Evolutionary conservation across 2,888 invertebrate genomes (phyloP).

Genomic region (Embidobia sp.): DNA sequence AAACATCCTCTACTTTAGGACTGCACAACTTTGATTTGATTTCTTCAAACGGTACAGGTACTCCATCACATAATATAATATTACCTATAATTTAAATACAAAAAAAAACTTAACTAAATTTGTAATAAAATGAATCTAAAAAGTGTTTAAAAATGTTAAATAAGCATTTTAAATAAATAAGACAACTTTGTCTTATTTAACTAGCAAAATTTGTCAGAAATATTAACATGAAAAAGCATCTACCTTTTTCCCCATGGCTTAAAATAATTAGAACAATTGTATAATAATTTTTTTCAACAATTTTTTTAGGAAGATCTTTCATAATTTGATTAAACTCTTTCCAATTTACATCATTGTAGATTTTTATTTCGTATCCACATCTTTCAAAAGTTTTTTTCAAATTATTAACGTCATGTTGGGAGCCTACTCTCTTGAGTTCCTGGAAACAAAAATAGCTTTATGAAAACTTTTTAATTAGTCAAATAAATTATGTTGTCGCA

Average conservation of each 20-base stretch:
- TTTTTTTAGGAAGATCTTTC: not conserved
- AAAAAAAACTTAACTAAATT: too few relatives aligned
- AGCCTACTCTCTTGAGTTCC: not conserved
- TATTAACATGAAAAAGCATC: not conserved
- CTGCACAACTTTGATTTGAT: not conserved
- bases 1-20: not conserved
- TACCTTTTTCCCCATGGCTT: conserved; percentile 19
- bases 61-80: too few relatives aligned
- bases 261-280: not conserved
- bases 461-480: too few relatives aligned
- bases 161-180: too few relatives aligned
- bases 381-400: conserved; percentile 3
- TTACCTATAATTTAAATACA: too few relatives aligned
- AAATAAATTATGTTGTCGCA: too few relatives aligned
- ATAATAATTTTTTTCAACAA: not conserved
- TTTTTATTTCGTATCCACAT: not conserved
- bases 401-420: not conserved
- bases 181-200: not conserved
- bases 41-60: too few relatives aligned
- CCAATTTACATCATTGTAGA: not conserved
- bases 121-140: too few relatives aligned
- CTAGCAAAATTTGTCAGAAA: too few relatives aligned
- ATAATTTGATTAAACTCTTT: not conserved
- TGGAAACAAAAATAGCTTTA: not conserved
- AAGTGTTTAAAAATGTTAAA: too few relatives aligned